Conservation (phyloP, 2,797 vertebrate genomes). For the Rhinella marina region DNA sequence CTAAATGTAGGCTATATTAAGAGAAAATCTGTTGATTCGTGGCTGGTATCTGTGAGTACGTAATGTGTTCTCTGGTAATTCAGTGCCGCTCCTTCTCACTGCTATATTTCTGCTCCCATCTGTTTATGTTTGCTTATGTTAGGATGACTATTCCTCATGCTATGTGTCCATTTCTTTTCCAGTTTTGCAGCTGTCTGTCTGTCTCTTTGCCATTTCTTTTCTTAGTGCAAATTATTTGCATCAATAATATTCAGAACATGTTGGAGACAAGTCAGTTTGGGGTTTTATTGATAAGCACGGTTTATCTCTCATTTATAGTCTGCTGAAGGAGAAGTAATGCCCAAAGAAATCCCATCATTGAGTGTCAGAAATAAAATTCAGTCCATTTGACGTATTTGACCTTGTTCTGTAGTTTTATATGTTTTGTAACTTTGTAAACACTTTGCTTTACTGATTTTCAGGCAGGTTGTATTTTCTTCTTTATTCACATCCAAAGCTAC, state of each 20-base stretch:
- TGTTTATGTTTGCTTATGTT: constrained; percentile 63
- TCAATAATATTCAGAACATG: constrained; percentile 34
- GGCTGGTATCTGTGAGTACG: constrained; percentile 35
- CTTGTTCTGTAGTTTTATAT: neutral
- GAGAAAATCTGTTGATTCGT: constrained; percentile 44
- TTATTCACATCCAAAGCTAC: neutral
- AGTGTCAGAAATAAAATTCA: neutral
- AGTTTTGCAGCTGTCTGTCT: constrained; percentile 61
- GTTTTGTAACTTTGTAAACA: neutral
- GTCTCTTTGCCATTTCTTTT: constrained; percentile 60
- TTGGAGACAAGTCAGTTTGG: neutral
- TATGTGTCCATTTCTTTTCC: constrained; percentile 62
- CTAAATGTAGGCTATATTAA: constrained; percentile 42
- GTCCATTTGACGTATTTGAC: neutral
- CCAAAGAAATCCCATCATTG: neutral
- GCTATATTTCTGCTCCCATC: constrained; percentile 51
- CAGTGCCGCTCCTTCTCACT: constrained; percentile 28
- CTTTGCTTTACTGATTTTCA: neutral
- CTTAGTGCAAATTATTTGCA: constrained; percentile 45
- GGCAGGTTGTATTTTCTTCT: neutral
- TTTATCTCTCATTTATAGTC: neutral
- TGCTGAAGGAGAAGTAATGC: neutral
- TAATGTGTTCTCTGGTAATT: constrained; percentile 44
- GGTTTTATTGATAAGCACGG: constrained; percentile 19
- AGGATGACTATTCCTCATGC: constrained; percentile 61